These are phyloP conservation scores for Poecilia latipinna DNA, from an alignment of 2,113 vertebrate species.

Conservation along the genomic window DNA sequence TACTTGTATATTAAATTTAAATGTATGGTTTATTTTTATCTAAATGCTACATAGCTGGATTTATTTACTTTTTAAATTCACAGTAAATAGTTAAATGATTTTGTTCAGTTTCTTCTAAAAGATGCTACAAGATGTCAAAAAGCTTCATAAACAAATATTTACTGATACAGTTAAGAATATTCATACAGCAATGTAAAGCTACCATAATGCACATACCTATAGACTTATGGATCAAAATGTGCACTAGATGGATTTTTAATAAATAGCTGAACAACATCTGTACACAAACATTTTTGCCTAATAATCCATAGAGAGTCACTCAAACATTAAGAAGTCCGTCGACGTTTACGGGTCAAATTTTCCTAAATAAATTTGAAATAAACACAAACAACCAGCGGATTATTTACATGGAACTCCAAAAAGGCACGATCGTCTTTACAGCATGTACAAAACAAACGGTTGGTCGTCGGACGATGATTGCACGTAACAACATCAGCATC, in stretches of 20 bases:
- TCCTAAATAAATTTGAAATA: conserved; percentile 83
- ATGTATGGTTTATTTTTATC: neutral
- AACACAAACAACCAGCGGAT: conserved; percentile 92
- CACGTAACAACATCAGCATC: conserved; percentile 94
- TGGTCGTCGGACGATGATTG: conserved; percentile 96
- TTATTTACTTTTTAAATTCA: too few species aligned
- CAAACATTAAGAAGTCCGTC: conserved; percentile 90
- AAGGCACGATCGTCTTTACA: conserved; percentile 99
- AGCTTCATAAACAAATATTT: conserved; percentile 94
- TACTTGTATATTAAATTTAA: neutral
- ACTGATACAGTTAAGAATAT: conserved; percentile 96
- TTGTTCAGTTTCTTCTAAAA: neutral
- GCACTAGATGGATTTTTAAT: conserved; percentile 95
- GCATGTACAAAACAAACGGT: conserved; percentile 97
- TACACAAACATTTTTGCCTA: conserved; percentile 91
- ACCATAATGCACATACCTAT: conserved; percentile 92
- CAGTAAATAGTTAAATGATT: neutral
- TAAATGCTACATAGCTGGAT: too few species aligned
- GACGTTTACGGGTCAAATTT: conserved; percentile 80
- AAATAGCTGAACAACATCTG: conserved; percentile 99
- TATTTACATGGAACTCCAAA: conserved; percentile 97
- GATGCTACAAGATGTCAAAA: conserved; percentile 29
- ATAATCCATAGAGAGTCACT: conserved; percentile 96
- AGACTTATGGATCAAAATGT: conserved; percentile 90
- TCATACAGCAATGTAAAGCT: conserved; percentile 95